phyloP scores from a whole-genome alignment of 2,797 vertebrate species.

The Antrozous pallidus region DNA sequence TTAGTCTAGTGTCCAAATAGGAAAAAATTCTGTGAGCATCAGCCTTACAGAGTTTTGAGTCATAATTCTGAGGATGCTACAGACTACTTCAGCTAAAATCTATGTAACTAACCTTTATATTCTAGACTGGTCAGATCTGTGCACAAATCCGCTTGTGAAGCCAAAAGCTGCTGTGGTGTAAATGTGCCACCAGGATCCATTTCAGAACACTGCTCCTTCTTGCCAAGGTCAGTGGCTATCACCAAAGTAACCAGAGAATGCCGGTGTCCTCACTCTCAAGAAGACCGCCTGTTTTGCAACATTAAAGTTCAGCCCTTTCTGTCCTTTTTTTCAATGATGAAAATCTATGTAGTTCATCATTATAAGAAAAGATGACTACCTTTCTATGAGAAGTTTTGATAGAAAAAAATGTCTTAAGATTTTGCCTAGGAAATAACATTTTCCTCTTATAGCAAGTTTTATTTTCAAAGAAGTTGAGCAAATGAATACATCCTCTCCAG shows the following conservation, averaged over 20 bases:
- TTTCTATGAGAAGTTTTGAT: neutral
- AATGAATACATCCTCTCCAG: neutral
- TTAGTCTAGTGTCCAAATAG: neutral
- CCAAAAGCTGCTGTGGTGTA: conserved; percentile 46
- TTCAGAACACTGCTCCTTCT: conserved; percentile 61
- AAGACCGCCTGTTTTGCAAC: neutral
- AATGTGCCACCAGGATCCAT: conserved; percentile 61
- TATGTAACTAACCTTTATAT: neutral
- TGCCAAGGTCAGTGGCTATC: conserved; percentile 63
- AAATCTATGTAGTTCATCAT: neutral
- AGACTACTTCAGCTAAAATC: neutral
- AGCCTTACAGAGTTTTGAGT: neutral
- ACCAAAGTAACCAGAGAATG: conserved; percentile 70
- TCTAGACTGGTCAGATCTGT: neutral
- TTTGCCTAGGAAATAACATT: neutral
- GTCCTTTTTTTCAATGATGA: neutral
- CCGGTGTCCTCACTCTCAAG: neutral
- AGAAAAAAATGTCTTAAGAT: neutral
- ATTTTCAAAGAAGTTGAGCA: neutral
- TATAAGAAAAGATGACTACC: neutral
- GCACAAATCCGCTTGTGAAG: neutral
- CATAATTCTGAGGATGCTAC: neutral
- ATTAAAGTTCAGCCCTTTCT: neutral
- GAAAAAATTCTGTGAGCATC: neutral
- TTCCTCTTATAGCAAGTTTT: neutral